These are phyloP conservation scores for Brachypteracias leptosomus DNA, from an alignment of 2,113 vertebrate species.

Conservation along the genomic window DNA sequence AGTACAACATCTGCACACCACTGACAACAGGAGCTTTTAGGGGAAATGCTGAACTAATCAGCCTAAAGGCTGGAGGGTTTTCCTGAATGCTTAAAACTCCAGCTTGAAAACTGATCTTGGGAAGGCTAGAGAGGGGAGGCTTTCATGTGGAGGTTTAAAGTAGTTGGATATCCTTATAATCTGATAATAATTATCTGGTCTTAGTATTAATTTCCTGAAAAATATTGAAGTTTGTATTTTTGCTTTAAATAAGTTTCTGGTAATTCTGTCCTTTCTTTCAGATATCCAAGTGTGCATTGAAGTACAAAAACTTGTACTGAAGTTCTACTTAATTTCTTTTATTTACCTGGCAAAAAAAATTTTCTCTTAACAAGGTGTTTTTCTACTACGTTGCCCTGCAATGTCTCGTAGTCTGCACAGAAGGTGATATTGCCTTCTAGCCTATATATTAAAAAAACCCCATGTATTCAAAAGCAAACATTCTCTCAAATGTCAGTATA, in stretches of 20 bases:
- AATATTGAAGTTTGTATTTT: not conserved
- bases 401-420: not conserved
- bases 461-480: not conserved
- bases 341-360: not conserved
- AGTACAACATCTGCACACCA: not conserved
- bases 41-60: not conserved
- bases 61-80: not conserved
- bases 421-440: not conserved
- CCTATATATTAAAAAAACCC: not conserved
- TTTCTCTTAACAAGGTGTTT: not conserved
- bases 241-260: not conserved
- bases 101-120: not conserved
- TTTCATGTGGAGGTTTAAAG: not conserved
- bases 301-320: not conserved
- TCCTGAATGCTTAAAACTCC: not conserved
- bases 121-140: not conserved
- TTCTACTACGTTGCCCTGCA: not conserved
- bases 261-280: not conserved
- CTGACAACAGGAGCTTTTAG: not conserved
- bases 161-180: not conserved
- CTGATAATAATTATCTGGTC: not conserved
- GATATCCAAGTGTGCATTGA: not conserved
- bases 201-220: not conserved
- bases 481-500: not conserved
- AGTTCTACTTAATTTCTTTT: not conserved